phyloP scores from a whole-genome alignment of 2,888 invertebrate genomes.

The Dorcus parallelipipedus region DNA sequence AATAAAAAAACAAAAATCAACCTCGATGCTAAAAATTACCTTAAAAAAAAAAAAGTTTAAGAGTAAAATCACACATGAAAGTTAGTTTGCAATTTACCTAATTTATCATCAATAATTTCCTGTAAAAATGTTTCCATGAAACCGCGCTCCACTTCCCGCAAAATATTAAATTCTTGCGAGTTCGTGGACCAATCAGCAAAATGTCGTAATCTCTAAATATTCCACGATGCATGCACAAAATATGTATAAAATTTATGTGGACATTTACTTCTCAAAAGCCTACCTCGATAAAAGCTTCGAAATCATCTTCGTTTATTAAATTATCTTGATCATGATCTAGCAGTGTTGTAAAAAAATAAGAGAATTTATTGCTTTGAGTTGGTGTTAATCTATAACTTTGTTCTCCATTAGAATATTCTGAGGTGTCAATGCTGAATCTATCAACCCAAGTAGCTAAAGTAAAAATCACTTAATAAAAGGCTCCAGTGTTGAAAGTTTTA shows the following conservation, averaged over 20 bases:
- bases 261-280: constrained; percentile 15
- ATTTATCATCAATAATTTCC: constrained; percentile 53
- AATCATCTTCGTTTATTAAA: constrained; percentile 67
- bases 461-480: not conserved
- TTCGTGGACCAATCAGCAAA: constrained; percentile 75
- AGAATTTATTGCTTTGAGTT: constrained; percentile 66
- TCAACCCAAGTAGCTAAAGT: constrained; percentile 71
- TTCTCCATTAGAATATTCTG: constrained; percentile 51
- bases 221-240: constrained; percentile 2
- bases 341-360: constrained; percentile 67
- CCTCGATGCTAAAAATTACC: not conserved
- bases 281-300: constrained; percentile 67
- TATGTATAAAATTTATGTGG: not conserved
- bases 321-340: constrained; percentile 71
- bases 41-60: not conserved
- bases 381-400: constrained; percentile 56
- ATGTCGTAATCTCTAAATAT: constrained; percentile 59
- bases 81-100: constrained; percentile 47
- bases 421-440: constrained; percentile 65
- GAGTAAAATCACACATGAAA: no score
- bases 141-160: constrained; percentile 68
- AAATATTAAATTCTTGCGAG: constrained; percentile 68
- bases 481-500: not conserved
- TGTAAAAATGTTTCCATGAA: constrained; percentile 67
- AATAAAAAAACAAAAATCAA: not conserved